Evolutionary conservation across 2,888 invertebrate species (phyloP).

Genomic region (Apamea epomidion): DNA sequence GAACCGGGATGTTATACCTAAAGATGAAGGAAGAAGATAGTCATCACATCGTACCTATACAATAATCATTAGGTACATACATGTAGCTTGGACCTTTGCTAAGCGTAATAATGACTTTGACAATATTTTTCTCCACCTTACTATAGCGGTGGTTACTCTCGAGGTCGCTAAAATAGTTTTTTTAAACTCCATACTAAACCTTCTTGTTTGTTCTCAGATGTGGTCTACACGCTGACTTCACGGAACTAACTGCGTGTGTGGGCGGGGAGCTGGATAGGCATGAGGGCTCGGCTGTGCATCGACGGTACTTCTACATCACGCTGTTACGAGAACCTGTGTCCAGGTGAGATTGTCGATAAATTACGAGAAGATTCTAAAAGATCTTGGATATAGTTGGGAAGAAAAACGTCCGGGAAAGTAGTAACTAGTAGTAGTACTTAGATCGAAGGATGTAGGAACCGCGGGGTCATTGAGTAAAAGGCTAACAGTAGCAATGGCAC

Average conservation of each 20-base stretch:
- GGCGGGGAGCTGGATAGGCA: conserved; percentile 97
- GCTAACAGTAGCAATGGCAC: no score
- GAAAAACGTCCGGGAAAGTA: neutral
- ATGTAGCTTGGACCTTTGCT: neutral
- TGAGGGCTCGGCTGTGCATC: conserved; percentile 95
- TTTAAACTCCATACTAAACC: neutral
- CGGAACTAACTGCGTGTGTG: conserved; percentile 97
- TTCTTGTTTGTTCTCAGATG: conserved; percentile 90
- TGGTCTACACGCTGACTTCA: conserved; percentile 99
- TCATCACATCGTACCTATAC: neutral
- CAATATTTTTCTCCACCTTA: neutral
- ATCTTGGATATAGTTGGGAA: neutral
- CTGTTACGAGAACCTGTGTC: conserved; percentile 98
- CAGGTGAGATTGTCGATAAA: conserved; percentile 78
- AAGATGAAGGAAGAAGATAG: neutral
- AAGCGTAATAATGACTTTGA: conserved; percentile 8
- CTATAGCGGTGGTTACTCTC: neutral
- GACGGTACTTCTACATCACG: conserved; percentile 99
- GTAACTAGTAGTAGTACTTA: no score
- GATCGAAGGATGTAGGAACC: neutral
- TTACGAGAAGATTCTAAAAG: neutral
- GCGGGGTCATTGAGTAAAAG: no score
- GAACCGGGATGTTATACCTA: neutral
- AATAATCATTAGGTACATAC: neutral
- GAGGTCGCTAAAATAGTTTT: neutral